Conservation (phyloP, 2,888 invertebrate genomes). For the Protodeltote pygarga region DNA sequence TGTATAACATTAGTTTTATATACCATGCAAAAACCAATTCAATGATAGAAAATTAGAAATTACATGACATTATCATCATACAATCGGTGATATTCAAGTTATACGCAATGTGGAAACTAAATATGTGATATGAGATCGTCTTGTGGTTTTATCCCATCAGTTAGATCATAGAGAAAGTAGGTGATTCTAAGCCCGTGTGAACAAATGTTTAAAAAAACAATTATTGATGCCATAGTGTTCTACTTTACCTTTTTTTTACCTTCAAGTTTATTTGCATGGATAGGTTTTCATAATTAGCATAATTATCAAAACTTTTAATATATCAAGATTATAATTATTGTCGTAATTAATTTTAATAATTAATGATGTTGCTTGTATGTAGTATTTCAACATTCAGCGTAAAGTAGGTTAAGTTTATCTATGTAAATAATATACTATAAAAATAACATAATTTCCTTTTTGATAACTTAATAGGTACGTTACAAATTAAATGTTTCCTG, state of each 20-base stretch:
- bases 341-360: constrained; percentile 1
- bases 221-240: constrained; percentile 27
- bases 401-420: constrained; percentile 19
- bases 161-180: constrained; percentile 62
- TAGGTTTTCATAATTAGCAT: constrained; percentile 5
- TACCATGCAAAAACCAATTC: too few species aligned
- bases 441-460: constrained; percentile 3
- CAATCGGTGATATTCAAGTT: neutral
- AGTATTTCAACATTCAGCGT: constrained; percentile 11
- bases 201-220: constrained; percentile 27
- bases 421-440: neutral
- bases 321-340: neutral
- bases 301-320: too few species aligned
- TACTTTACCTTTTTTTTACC: constrained; percentile 18
- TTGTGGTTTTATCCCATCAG: constrained; percentile 38
- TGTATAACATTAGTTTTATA: too few species aligned
- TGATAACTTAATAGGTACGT: neutral
- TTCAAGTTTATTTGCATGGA: neutral
- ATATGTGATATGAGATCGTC: constrained; percentile 21
- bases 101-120: constrained; percentile 18
- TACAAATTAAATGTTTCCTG: too few species aligned
- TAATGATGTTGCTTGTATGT: neutral
- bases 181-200: constrained; percentile 49
- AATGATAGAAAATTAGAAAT: too few species aligned
- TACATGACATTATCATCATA: neutral